Base-by-base conservation (phyloP, 2,888 invertebrate genomes). In the Melipona bicolor region DNA sequence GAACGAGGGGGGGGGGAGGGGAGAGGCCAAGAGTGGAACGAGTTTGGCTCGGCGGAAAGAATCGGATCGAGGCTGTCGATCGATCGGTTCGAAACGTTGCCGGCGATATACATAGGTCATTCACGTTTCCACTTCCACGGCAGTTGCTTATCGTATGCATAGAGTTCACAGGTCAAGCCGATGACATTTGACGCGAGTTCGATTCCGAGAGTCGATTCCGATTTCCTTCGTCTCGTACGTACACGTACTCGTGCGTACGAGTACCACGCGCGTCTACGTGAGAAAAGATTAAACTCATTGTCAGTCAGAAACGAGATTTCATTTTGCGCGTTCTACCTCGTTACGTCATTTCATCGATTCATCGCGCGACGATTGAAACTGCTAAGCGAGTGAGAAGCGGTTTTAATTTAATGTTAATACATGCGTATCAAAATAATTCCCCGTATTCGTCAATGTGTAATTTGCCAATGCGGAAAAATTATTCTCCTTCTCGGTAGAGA, bases 111-210 rank as follows among this genome's bases (percentile, higher is more conserved):
- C 56, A 49, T 67, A 75, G 75, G 75, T 56, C 75, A 59, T 59
- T 67, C 75, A 17, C 65, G 67, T 67, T 75, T 67, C 75, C 56
- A 75, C 59, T 75, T 67, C 75, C 56, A 75, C 67, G 49, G 75
- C 67, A 56, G 59, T 67, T 59, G 75, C 54, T 75, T 75, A 67
- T 75, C 75, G 75, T 67, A 67, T 65, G 56, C 21, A 59, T 49
- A 65, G 75, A 56, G 65, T 75, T 75, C 75, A 75, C 27, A 59
- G 65, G 75, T 27, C 75, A 75, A 15, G 49, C 11, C 67, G 75
- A 75, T 75, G 75, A 67, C 75, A 75, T 75, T 75, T 67, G 67
- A 67, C 75, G 75, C 36, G 32, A 43, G 43, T 43, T 43, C 24
- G 32, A n/a, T n/a, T n/a, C n/a, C 50, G 19, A 32, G 52, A 67